Conservation (phyloP, 2,113 vertebrate species). For the Xiphophorus maculatus region DNA sequence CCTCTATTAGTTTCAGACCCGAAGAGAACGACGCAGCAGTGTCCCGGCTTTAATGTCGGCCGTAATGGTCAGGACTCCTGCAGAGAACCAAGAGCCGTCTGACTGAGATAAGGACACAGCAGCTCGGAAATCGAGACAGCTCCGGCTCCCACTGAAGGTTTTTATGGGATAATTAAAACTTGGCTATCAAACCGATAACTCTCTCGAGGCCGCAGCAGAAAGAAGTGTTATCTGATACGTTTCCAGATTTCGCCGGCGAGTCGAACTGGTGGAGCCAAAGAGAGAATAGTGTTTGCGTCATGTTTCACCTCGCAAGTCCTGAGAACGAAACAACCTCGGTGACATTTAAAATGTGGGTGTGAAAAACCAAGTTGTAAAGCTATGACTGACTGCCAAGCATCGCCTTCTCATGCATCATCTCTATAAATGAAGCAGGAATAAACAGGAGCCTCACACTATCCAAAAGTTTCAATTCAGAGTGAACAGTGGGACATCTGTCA, state of each 20-base stretch:
- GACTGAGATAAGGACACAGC: constrained; percentile 39
- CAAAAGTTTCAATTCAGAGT: constrained; percentile 28
- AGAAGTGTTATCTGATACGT: constrained; percentile 28
- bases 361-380: neutral
- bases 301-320: constrained; percentile 29
- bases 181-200: constrained; percentile 49
- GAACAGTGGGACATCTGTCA: constrained; percentile 51
- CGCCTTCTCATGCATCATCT: constrained; percentile 38
- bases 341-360: constrained; percentile 10
- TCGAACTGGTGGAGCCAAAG: constrained; percentile 11
- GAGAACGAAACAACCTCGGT: constrained; percentile 13
- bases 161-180: constrained; percentile 64
- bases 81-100: constrained; percentile 18
- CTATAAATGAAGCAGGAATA: constrained; percentile 25
- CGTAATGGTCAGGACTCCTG: constrained; percentile 40
- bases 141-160: constrained; percentile 33
- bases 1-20: constrained; percentile 13
- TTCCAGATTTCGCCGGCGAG: constrained; percentile 30
- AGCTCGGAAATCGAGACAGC: constrained; percentile 36
- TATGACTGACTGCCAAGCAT: constrained; percentile 44
- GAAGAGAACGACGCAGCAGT: constrained; percentile 20
- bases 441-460: constrained; percentile 36
- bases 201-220: constrained; percentile 37
- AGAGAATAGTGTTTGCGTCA: constrained; percentile 26
- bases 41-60: constrained; percentile 21